Evolutionary conservation across 2,888 invertebrate species (phyloP).

Genomic region (Mesoligia furuncula): DNA sequence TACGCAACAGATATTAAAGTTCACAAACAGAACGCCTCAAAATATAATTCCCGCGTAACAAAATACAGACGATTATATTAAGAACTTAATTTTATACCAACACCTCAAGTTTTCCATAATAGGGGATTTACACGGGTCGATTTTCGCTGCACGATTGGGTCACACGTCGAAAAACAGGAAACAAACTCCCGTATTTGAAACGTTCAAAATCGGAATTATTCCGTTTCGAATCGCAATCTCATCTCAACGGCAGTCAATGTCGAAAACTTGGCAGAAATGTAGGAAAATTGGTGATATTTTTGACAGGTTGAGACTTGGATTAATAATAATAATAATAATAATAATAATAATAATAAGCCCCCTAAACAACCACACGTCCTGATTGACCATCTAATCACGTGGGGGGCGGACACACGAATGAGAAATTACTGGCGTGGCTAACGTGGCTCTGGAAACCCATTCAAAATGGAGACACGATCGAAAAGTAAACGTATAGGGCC

Average conservation of each 20-base stretch:
- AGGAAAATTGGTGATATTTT: background rate
- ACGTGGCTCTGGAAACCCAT: no score
- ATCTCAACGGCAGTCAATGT: background rate
- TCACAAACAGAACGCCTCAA: constrained; percentile 42
- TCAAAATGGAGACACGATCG: no score
- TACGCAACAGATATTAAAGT: constrained; percentile 51
- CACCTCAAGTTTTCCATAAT: constrained; percentile 74
- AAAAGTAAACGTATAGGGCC: no score
- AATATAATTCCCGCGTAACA: constrained; percentile 49
- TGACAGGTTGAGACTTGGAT: background rate
- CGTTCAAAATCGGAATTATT: background rate
- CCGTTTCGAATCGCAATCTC: background rate
- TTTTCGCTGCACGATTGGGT: background rate
- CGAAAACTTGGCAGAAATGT: background rate
- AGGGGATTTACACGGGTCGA: constrained; percentile 18
- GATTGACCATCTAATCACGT: no score
- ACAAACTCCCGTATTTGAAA: background rate
- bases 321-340: no score
- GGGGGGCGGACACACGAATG: no score
- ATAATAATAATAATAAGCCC: no score
- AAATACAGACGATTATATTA: constrained; percentile 65
- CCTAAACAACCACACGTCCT: no score
- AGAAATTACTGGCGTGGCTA: no score
- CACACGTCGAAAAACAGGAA: background rate
- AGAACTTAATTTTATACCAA: constrained; percentile 75